phyloP scores from a whole-genome alignment of 1,140 invertebrate species.

The Atta colombica region DNA sequence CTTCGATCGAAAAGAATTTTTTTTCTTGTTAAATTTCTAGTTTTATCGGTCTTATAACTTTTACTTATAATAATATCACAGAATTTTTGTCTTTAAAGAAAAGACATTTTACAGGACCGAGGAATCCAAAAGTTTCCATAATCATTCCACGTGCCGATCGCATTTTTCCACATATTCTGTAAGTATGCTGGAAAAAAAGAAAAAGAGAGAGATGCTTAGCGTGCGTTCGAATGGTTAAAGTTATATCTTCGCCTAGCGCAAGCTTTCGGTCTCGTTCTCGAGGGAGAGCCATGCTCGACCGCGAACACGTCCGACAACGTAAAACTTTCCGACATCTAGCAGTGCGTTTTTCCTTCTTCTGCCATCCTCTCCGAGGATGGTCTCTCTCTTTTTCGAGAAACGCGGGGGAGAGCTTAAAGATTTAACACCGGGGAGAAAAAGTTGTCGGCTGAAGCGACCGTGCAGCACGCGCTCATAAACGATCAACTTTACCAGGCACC shows the following conservation, averaged over 20 bases:
- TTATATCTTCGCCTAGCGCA: conserved; percentile 44
- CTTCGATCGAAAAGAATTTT: no score
- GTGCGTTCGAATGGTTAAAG: conserved; percentile 51
- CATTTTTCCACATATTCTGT: conserved; percentile 42
- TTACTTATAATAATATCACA: no score
- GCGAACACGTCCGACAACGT: conserved; percentile 62
- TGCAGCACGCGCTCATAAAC: conserved; percentile 60
- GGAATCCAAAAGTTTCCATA: conserved; percentile 12
- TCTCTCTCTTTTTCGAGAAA: conserved; percentile 52
- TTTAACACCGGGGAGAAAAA: conserved; percentile 54
- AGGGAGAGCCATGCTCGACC: conserved; percentile 19
- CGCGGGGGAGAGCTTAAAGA: conserved; percentile 54
- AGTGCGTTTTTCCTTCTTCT: conserved; percentile 44
- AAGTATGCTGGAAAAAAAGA: not conserved
- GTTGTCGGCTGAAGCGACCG: conserved; percentile 37
- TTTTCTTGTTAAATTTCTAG: no score
- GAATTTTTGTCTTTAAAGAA: not conserved
- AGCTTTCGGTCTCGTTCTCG: conserved; percentile 33
- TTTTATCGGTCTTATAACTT: no score
- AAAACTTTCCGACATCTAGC: conserved; percentile 72
- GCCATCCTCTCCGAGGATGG: not conserved
- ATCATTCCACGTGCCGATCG: conserved; percentile 12
- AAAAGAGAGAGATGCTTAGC: conserved; percentile 11
- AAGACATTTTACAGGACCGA: not conserved
- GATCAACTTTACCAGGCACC: conserved; percentile 29